Evolutionary conservation across 1,140 invertebrate species (phyloP).

Genomic region (Nylanderia fulva): DNA sequence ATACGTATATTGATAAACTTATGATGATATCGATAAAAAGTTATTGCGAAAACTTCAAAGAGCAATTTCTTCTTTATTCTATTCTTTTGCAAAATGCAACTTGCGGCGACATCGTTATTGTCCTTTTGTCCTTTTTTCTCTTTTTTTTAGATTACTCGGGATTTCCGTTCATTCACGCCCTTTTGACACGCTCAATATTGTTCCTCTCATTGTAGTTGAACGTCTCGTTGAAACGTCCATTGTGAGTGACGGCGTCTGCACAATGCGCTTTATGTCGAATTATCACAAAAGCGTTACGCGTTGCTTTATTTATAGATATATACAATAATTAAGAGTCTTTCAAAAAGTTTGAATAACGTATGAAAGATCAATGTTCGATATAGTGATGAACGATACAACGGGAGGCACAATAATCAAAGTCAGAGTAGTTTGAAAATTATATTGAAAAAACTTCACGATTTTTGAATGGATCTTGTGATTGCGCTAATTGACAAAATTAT

Average conservation of each 20-base stretch:
- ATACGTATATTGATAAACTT: too few species aligned
- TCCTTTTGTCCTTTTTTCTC: background rate
- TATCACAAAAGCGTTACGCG: constrained; percentile 64
- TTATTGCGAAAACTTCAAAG: background rate
- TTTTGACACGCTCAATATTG: constrained; percentile 36
- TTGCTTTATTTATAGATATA: constrained; percentile 68
- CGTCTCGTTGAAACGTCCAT: constrained; percentile 15
- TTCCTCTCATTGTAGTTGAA: constrained; percentile 27
- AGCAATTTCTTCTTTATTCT: background rate
- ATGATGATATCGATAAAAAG: background rate
- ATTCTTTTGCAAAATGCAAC: background rate
- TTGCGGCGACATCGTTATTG: background rate
- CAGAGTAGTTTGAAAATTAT: background rate
- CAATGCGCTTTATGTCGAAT: constrained; percentile 64
- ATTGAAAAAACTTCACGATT: background rate
- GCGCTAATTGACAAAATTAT: background rate
- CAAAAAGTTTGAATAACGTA: constrained; percentile 65
- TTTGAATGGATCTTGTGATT: too few species aligned
- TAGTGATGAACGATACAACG: constrained; percentile 64
- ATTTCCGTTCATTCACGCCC: constrained; percentile 1
- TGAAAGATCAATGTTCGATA: constrained; percentile 68
- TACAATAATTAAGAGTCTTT: constrained; percentile 70
- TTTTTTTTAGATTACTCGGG: background rate
- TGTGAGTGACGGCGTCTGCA: constrained; percentile 28
- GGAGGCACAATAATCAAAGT: constrained; percentile 61